Evolutionary conservation across 92 coral and sea anemone genomes (phyloP).

Genomic region (Hydrozoanthus gracilis): DNA sequence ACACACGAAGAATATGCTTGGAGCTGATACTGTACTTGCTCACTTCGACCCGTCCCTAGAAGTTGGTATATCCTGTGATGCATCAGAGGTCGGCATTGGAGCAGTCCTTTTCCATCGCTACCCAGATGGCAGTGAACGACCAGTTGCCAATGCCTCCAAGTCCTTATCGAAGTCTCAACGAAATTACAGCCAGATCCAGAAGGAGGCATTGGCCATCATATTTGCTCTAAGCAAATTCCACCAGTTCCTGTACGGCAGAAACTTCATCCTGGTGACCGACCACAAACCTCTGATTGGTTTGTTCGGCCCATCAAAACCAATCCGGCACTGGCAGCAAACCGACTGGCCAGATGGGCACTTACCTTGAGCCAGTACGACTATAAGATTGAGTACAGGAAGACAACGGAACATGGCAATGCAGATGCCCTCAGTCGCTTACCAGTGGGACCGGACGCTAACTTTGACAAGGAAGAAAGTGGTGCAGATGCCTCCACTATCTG

Average conservation of each 20-base stretch:
- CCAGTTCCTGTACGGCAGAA: conserved; percentile 18
- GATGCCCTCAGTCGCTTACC: background rate
- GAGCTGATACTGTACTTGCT: background rate
- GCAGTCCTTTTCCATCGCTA: background rate
- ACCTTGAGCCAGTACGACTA: background rate
- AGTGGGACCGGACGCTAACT: background rate
- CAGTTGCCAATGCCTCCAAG: background rate
- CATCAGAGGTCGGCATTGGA: background rate
- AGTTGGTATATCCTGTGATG: background rate
- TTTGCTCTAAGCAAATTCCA: background rate
- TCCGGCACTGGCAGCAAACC: conserved; percentile 12
- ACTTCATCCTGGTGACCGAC: background rate
- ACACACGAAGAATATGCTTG: too few species aligned
- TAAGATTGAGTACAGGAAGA: background rate
- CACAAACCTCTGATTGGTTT: background rate
- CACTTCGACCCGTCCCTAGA: background rate
- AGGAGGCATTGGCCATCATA: background rate
- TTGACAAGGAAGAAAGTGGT: background rate
- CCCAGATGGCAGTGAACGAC: background rate
- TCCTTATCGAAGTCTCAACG: background rate
- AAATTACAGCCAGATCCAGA: conserved; percentile 12
- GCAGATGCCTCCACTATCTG: background rate
- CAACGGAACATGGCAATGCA: background rate
- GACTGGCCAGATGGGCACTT: conserved; percentile 7
- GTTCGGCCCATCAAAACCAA: background rate